Conservation (phyloP, 2,888 invertebrate species). For the Linnaemya vulpina region DNA sequence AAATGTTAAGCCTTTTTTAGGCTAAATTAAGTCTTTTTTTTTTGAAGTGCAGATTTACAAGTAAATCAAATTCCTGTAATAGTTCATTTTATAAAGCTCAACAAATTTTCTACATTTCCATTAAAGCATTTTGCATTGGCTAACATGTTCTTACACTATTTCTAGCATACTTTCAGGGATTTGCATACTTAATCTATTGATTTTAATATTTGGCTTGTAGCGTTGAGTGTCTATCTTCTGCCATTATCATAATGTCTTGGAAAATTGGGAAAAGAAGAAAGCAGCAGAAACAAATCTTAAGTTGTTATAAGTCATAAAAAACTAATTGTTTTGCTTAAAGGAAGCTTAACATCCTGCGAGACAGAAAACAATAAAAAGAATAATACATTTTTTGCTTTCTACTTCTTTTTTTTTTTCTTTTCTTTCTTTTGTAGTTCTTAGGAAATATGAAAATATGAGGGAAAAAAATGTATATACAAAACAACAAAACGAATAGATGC, state of each 20-base stretch:
- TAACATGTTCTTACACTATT: not conserved
- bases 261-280: not conserved
- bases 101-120: not conserved
- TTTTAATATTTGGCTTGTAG: not conserved
- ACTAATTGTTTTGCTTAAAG: conserved; percentile 70
- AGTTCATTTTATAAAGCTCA: too few species aligned
- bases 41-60: too few species aligned
- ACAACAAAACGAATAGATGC: conserved; percentile 14
- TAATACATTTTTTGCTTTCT: conserved; percentile 8
- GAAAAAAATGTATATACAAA: conserved; percentile 76
- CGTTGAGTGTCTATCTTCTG: conserved; percentile 1
- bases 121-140: not conserved
- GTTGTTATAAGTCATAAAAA: conserved; percentile 68
- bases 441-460: conserved; percentile 41
- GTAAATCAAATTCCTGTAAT: too few species aligned
- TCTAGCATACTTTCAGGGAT: conserved; percentile 32
- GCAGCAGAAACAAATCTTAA: conserved; percentile 16
- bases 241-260: conserved; percentile 53
- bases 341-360: conserved; percentile 69
- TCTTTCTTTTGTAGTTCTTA: conserved; percentile 24
- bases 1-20: too few species aligned
- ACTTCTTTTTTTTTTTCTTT: not conserved
- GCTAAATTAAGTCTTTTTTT: too few species aligned
- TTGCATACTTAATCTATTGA: conserved; percentile 45
- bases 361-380: conserved; percentile 65